Evolutionary conservation across 2,113 vertebrate genomes (phyloP).

Genomic region (Onychostruthus taczanowskii): DNA sequence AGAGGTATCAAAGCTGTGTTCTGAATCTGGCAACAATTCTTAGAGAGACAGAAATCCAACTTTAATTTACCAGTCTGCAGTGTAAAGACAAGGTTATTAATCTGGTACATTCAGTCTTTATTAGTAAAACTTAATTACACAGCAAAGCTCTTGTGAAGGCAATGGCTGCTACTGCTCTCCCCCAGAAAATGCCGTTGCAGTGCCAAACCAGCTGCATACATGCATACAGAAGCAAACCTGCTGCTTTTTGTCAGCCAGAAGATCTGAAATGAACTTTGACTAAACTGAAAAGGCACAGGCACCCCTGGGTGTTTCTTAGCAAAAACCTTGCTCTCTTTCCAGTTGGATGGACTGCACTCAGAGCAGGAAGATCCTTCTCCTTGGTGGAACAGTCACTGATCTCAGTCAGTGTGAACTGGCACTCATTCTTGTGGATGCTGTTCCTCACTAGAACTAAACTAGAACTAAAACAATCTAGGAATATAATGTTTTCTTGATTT

Average conservation of each 20-base stretch:
- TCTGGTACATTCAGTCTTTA: not conserved
- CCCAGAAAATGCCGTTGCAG: not conserved
- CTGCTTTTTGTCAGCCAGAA: not conserved
- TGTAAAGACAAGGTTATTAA: not conserved
- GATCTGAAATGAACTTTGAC: not conserved
- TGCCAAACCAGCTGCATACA: not conserved
- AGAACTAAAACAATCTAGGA: not conserved
- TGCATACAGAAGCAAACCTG: not conserved
- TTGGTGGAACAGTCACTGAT: not conserved
- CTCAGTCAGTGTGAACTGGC: not conserved
- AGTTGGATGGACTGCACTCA: not conserved
- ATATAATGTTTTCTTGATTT: not conserved
- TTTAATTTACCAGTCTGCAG: not conserved
- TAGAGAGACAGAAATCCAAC: not conserved
- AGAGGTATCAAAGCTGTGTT: not conserved
- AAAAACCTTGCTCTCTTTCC: not conserved
- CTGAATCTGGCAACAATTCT: not conserved
- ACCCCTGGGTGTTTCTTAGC: not conserved
- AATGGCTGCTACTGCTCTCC: not conserved
- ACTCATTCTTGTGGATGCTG: not conserved
- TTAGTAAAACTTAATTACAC: not conserved
- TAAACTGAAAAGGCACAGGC: not conserved
- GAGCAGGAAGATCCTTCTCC: not conserved
- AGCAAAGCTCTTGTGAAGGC: not conserved
- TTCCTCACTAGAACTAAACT: not conserved